These are phyloP conservation scores for Temnothorax unifasciatus DNA, from an alignment of 2,888 invertebrate genomes.

Conservation along the genomic window DNA sequence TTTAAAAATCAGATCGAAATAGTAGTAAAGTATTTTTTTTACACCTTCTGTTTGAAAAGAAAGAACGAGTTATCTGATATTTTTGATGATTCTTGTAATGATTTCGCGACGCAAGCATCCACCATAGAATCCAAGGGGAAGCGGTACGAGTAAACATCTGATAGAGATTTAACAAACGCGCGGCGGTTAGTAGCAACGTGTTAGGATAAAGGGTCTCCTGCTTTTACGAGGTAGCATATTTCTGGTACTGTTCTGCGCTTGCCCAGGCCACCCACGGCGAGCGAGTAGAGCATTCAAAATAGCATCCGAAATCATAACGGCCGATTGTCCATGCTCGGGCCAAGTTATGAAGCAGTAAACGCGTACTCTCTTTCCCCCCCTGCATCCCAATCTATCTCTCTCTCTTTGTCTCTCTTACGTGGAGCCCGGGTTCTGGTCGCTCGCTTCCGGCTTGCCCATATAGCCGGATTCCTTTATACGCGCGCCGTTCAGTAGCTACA, in stretches of 20 bases:
- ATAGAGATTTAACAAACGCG: slow-evolving; percentile 69
- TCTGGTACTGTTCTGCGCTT: slow-evolving; percentile 82
- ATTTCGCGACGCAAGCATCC: slow-evolving; percentile 13
- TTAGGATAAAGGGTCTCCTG: slow-evolving; percentile 77
- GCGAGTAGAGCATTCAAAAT: slow-evolving; percentile 82
- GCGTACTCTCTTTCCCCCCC: slow-evolving; percentile 59
- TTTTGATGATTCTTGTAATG: not conserved
- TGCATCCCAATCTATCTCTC: slow-evolving; percentile 41
- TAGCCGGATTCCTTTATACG: slow-evolving; percentile 49
- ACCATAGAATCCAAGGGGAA: not conserved
- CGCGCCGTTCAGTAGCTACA: slow-evolving; percentile 48
- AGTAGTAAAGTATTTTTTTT: not conserved
- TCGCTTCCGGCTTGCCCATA: slow-evolving; percentile 51
- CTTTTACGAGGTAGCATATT: slow-evolving; percentile 86
- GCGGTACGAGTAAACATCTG: slow-evolving; percentile 74
- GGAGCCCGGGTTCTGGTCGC: slow-evolving; percentile 59
- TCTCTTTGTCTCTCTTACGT: slow-evolving; percentile 46
- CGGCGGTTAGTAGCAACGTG: slow-evolving; percentile 61
- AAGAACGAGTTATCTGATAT: slow-evolving; percentile 33
- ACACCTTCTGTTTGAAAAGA: not conserved
- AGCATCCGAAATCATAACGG: slow-evolving; percentile 86
- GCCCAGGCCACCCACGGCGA: slow-evolving; percentile 82
- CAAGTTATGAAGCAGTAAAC: slow-evolving; percentile 86
- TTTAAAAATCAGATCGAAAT: not conserved
- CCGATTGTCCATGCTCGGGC: slow-evolving; percentile 83